Base-by-base conservation (phyloP, 2,113 vertebrate genomes). In the Lepidothrix coronata region DNA sequence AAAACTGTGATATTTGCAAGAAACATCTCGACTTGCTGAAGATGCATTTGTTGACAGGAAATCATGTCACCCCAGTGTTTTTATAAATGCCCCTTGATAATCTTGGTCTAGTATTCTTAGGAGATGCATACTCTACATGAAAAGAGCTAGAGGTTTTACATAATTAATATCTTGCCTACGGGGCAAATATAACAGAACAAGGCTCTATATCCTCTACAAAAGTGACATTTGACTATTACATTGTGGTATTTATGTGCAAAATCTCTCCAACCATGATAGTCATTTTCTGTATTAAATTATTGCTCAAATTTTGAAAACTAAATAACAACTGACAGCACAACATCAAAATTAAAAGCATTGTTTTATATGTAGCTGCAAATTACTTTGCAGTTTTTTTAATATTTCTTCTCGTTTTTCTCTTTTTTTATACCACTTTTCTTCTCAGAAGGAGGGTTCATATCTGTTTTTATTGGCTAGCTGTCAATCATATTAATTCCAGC, bases 401-500 rank as follows among this genome's bases (percentile, higher is more conserved):
- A 12, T 71, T 88, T 61, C 27, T 62, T 77, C 37, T 73, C 39
- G 12, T 59, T 23, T 79, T 82, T 33, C 68, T 66, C 10, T 44
- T 33, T 44, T 44, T 86, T 83, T 39, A 63, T 43, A 70, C 4
- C 12, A 68, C 11, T 61, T 77, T 79, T 83, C 21, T 66, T 66
- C 59, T 43, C 23, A 70, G 41, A 76, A 30, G 15, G 11, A 80
- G 17, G 11, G 39, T 73, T 30, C 17, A 39, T 71, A 21, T 39
- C 77, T 49, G 37, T 65, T 93, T 93, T 82, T 85, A 49, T 62
- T 85, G 54, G 77, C 24, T 80, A 92, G 48, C 18, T 84, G 85
- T 94, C 93, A 94, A 81, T 93, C 92, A 93, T 75, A 93, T 44
- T 94, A 93, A 96, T 95, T 94, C 88, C 85, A 86, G 35, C 28